Evolutionary conservation across 2,113 vertebrate genomes (phyloP).

Genomic region (Turnix velox): DNA sequence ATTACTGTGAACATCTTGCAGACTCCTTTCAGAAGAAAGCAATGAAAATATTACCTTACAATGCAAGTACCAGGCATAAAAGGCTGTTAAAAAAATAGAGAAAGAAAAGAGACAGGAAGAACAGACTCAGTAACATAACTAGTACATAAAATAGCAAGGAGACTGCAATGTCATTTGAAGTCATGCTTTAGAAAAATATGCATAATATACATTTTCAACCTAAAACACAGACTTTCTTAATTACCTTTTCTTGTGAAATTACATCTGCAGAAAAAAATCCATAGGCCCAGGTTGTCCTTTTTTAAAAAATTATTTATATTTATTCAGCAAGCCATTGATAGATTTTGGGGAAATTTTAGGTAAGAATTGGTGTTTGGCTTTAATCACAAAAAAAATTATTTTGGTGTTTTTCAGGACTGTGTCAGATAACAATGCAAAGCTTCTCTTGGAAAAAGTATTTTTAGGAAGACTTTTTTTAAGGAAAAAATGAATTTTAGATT

Average conservation of each 20-base stretch:
- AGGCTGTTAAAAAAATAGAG: neutral
- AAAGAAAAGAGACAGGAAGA: neutral
- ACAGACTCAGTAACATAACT: neutral
- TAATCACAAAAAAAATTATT: neutral
- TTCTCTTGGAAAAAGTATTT: neutral
- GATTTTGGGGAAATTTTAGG: neutral
- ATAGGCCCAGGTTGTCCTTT: neutral
- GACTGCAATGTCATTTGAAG: neutral
- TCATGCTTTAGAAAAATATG: neutral
- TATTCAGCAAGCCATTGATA: neutral
- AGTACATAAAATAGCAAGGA: neutral
- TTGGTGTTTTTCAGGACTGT: neutral
- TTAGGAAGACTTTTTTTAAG: neutral
- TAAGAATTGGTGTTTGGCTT: neutral
- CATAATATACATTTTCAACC: neutral
- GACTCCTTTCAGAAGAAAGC: neutral
- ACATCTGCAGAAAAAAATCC: neutral
- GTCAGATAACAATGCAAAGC: neutral
- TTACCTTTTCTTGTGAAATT: conserved; percentile 5
- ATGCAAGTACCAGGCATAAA: neutral
- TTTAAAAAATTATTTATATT: neutral
- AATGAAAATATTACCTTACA: neutral
- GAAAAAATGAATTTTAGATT: neutral
- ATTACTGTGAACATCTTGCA: neutral
- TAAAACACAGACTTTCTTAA: neutral